Evolutionary conservation across 2,797 vertebrate species (phyloP).

Genomic region (Falco cherrug): DNA sequence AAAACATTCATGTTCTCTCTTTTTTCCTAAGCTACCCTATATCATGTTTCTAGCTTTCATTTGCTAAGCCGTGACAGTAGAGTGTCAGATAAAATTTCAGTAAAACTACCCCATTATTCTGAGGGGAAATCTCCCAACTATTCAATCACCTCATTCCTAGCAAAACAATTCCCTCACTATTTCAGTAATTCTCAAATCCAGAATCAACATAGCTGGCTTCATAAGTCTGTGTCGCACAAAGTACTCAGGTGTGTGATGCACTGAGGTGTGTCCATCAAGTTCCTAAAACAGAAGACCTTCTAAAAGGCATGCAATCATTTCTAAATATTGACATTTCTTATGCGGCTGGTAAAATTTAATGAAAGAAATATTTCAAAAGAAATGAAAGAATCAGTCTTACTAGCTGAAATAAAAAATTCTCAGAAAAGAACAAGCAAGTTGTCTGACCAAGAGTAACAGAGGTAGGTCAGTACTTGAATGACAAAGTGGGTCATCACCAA

Average conservation of each 20-base stretch:
- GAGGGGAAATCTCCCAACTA: not conserved
- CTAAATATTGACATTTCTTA: not conserved
- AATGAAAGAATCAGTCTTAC: not conserved
- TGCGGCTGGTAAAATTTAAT: not conserved
- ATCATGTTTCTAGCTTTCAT: not conserved
- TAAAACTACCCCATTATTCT: not conserved
- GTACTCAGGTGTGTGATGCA: not conserved
- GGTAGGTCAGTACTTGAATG: not conserved
- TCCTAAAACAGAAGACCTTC: not conserved
- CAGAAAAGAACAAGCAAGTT: not conserved
- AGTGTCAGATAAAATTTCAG: not conserved
- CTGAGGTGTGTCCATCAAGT: not conserved
- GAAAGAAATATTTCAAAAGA: not conserved
- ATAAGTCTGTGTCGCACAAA: not conserved
- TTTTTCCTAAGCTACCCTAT: not conserved
- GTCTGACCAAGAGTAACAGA: not conserved
- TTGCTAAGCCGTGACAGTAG: not conserved
- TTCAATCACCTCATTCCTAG: not conserved
- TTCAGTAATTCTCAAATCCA: not conserved
- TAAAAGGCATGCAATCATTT: not conserved
- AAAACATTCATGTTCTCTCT: not conserved
- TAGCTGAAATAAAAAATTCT: not conserved
- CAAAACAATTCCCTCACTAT: not conserved
- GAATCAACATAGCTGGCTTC: not conserved
- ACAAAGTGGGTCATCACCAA: not conserved